A percentile compares a stretch with the other conserved stretches of the same genome.
Evolutionary conservation across 2,113 vertebrate genomes (phyloP).

Genomic region (Spilogale gracilis): DNA sequence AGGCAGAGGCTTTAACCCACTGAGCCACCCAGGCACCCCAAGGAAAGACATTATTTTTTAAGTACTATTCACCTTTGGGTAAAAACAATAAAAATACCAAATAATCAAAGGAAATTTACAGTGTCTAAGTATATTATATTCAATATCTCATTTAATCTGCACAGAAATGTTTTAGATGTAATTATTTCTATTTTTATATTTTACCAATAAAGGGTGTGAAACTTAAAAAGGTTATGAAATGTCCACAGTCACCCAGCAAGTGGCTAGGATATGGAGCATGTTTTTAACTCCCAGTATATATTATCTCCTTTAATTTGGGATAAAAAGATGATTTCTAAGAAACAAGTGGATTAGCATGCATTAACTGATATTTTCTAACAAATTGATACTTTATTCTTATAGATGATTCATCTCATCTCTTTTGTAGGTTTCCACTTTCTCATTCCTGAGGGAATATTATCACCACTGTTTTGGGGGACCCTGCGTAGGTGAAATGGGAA

Average conservation of each 20-base stretch:
- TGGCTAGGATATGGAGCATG: no score
- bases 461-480: not conserved
- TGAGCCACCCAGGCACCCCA: no score
- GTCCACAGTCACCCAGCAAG: not conserved
- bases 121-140: not conserved
- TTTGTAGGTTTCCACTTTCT: not conserved
- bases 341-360: not conserved
- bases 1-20: no score
- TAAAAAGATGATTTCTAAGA: not conserved
- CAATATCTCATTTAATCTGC: slow-evolving; percentile 37
- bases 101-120: not conserved
- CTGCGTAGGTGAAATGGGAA: not conserved
- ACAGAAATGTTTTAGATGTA: not conserved
- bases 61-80: not conserved
- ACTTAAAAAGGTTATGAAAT: not conserved
- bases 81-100: slow-evolving; percentile 12
- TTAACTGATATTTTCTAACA: not conserved
- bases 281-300: not conserved
- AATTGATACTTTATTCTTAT: not conserved
- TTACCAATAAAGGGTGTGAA: not conserved
- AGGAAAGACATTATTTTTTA: not conserved
- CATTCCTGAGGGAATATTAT: not conserved
- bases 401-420: not conserved
- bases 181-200: not conserved
- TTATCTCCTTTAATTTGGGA: not conserved